Conservation (phyloP, 2,888 invertebrate genomes). For the Ernsta delagoae region DNA sequence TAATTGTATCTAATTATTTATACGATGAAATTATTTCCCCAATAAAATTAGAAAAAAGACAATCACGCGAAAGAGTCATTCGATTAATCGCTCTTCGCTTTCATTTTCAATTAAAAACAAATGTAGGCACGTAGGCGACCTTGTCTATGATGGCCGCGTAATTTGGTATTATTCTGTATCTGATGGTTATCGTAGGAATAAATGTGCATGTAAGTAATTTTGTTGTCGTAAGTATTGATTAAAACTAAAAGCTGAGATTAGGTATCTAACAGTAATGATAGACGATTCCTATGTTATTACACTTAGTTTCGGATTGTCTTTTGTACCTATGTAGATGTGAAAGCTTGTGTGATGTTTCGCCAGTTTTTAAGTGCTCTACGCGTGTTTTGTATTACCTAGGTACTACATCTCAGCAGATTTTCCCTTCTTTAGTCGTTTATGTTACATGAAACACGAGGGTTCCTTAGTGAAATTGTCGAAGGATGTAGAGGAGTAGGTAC, state of each 20-base stretch:
- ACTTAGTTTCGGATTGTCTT: conserved; percentile 62
- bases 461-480: conserved; percentile 23
- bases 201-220: conserved; percentile 52
- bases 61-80: conserved; percentile 68
- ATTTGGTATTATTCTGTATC: conserved; percentile 37
- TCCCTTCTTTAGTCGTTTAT: conserved; percentile 39
- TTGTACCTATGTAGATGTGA: conserved; percentile 70
- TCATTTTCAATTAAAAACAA: conserved; percentile 55
- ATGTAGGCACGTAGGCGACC: conserved; percentile 42
- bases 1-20: conserved; percentile 46
- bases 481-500: conserved; percentile 53
- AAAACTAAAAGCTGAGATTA: conserved; percentile 45
- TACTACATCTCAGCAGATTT: conserved; percentile 39
- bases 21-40: conserved; percentile 60
- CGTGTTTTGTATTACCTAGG: conserved; percentile 47
- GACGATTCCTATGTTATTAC: conserved; percentile 52
- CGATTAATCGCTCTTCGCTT: conserved; percentile 68
- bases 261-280: conserved; percentile 55
- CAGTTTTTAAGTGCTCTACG: conserved; percentile 62
- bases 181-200: conserved; percentile 43
- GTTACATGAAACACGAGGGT: conserved; percentile 35
- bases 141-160: conserved; percentile 38
- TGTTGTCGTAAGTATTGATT: conserved; percentile 48
- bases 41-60: conserved; percentile 56
- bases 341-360: conserved; percentile 75